Base-by-base conservation (phyloP, 2,113 vertebrate species). In the Menidia beryllina region DNA sequence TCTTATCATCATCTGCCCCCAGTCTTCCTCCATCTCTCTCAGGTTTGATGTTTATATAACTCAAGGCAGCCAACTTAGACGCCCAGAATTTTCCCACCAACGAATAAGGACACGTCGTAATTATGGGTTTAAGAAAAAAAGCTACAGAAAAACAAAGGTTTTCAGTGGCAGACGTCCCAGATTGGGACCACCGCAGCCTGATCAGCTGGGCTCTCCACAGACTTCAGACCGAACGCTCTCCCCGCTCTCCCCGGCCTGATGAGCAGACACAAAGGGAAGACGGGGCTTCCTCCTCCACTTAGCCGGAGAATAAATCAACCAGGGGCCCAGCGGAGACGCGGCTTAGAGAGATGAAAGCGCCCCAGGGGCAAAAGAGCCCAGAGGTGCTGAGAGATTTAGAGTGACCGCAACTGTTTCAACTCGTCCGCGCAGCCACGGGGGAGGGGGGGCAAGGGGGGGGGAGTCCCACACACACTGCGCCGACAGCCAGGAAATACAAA, bases 301-400 rank as follows among this genome's bases (percentile, higher is more conserved):
- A 52, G 34, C 47, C 1, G 41, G 39, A 24, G 25, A 56, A 61
- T 75, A 53, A 82, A 75, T 79, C 72, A 74, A 52, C 39, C 27
- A 9, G 67, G 43, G 23, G 63, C 45, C 19, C 24, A 76, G 68
- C 2, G 2, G n/a, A 43, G 64, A 56, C 75, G 20, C 17, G 36
- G 36, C 39, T 39, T 60, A 54, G 4, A 10, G 41, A 69, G 60
- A 9, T 79, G 55, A 74, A 77, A 80, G 77, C 75, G 51, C 58
- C 77, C 60, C 20, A 52, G 63, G 25, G 51, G 51, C 47, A 38
- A 52, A 69, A 17, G 30, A 24, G 58, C 66, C 4, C 64, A 49
- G 75, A 64, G 63, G 69, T 84, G 76, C 38, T 14, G 78, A 79
- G 71, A 77, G 77, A 83, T 71, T 79, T 50, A 74, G 53, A 81